Evolutionary conservation across 2,797 vertebrate genomes (phyloP), one percentile per base, ranked within the genome.

Genomic region (Sylvilagus floridanus): DNA sequence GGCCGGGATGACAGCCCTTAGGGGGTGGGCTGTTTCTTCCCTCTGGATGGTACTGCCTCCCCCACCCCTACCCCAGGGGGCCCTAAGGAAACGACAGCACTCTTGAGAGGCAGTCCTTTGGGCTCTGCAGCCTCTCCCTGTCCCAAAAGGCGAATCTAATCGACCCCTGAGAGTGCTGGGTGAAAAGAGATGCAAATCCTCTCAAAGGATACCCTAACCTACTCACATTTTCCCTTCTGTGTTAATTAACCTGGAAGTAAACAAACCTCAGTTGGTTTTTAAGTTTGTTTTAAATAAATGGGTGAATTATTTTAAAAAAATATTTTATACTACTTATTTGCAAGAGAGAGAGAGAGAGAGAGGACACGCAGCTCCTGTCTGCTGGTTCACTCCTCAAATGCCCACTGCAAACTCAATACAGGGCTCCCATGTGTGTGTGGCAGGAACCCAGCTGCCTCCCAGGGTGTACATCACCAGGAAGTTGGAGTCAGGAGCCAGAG

Each of bases 231-330:
- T 76, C 22, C 32, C n/a, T 50, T 9, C 81, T 32, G 83, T 73
- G 1, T 30, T 75, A 22, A 57, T 1, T n/a, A 90, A 92, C 93
- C 82, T 90, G 97, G 97, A 96, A 96, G 86, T 78, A 92, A 91
- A 97, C 68, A 88, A 47, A 47, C 42, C 42, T 47, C 8, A 1
- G 42, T 47, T 47, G 42, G 42, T 47, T 47, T 47, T 47, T 47
- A 47, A 47, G 42, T 47, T 42, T 42, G 42, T 42, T 42, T 42
- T 42, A 1, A 42, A 42, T 5, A 42, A 42, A 42, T 42, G 42
- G 42, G 6, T 42, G 42, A 42, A 42, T 42, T 42, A 35, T 42
- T 42, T 42, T 42, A 42, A 42, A 42, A 42, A 42, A 42, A 7
- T 7, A 42, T 7, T 7, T 42, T 42, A 42, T 42, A 42, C 35